These are phyloP conservation scores for Drosophila formosana DNA, from an alignment of 2,888 invertebrate genomes.

Conservation along the genomic window DNA sequence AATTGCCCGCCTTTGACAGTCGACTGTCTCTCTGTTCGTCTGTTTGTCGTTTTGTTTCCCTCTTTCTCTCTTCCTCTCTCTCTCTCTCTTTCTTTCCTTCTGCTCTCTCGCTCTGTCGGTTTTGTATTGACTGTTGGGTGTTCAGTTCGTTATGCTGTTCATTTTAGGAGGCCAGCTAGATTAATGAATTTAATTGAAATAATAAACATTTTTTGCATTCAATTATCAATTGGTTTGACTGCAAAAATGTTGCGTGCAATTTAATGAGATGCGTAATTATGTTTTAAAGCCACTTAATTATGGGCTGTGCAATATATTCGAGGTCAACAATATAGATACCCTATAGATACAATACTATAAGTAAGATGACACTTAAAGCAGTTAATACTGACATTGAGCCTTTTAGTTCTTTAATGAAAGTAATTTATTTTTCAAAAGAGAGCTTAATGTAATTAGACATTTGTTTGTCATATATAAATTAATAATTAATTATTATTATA, in stretches of 20 bases:
- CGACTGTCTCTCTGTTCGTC: slow-evolving; percentile 22
- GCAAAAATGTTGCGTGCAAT: slow-evolving; percentile 13
- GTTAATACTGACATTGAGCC: background rate
- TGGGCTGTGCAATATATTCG: background rate
- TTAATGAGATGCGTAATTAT: slow-evolving; percentile 23
- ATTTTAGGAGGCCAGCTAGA: slow-evolving; percentile 4
- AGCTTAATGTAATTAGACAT: too few species aligned
- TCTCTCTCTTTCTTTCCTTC: background rate
- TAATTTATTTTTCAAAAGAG: too few species aligned
- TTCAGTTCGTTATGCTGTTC: slow-evolving; percentile 4
- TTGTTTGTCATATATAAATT: too few species aligned
- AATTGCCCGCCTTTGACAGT: slow-evolving; percentile 63
- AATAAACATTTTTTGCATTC: slow-evolving; percentile 21
- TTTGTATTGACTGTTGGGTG: background rate
- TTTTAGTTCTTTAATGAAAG: too few species aligned
- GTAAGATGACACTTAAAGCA: too few species aligned
- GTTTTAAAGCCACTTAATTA: slow-evolving; percentile 12
- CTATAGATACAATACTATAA: background rate
- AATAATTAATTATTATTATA: too few species aligned
- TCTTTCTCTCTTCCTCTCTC: background rate
- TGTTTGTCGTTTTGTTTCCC: background rate
- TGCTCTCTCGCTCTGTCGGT: background rate
- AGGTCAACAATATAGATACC: background rate
- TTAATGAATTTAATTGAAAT: slow-evolving; percentile 48
- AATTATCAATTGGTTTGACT: background rate